phyloP scores from a whole-genome alignment of 2,113 vertebrate genomes.

The Rhodinocichla rosea region DNA sequence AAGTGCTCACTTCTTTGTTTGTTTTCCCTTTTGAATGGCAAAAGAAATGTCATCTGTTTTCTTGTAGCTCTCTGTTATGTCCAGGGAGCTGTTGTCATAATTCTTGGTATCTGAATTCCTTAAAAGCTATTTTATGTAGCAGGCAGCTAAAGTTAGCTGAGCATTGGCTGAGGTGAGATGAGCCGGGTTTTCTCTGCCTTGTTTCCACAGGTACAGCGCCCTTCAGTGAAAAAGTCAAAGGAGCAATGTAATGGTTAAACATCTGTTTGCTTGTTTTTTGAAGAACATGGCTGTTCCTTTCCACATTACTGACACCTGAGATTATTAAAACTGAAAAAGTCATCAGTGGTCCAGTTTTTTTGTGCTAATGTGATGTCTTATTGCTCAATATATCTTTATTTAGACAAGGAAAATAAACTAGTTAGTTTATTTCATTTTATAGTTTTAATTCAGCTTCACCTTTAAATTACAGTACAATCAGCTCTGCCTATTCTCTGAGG shows the following conservation, averaged over 20 bases:
- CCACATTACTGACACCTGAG: background rate
- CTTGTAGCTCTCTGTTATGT: background rate
- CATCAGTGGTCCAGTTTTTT: background rate
- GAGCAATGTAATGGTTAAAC: background rate
- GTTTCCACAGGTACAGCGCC: background rate
- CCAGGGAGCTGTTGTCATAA: background rate
- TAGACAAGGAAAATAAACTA: background rate
- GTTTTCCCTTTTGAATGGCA: background rate
- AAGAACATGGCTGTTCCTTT: background rate
- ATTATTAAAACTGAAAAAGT: background rate
- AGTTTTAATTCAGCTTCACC: background rate
- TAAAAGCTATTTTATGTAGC: background rate
- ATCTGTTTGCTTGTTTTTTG: background rate
- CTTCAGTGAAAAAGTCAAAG: constrained; percentile 26
- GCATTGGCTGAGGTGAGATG: background rate
- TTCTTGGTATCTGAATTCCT: background rate
- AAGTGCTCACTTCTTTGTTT: background rate
- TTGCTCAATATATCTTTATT: background rate
- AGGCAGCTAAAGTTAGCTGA: background rate
- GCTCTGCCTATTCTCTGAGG: background rate
- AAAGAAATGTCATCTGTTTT: background rate
- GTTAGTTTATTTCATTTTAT: background rate
- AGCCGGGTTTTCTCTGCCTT: background rate
- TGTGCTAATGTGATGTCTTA: background rate
- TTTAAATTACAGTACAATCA: background rate